Evolutionary conservation across 2,113 vertebrate species (phyloP).

Genomic region (Rhynchomys soricoides): DNA sequence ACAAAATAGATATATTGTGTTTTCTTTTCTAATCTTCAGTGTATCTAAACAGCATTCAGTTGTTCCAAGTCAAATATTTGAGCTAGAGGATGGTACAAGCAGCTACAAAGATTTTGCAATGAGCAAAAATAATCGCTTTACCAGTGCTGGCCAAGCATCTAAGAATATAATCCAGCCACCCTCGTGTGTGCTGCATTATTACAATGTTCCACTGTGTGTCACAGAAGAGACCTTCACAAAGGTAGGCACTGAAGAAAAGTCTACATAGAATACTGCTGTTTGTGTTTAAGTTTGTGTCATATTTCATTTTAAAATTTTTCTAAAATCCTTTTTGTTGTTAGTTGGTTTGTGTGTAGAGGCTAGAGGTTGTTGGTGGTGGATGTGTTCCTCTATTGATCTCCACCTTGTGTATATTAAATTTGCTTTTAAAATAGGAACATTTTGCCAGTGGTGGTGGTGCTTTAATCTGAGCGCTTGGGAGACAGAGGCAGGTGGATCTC

Average conservation of each 20-base stretch:
- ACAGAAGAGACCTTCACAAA: constrained; percentile 94
- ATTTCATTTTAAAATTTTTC: neutral
- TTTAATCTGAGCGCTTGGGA: neutral
- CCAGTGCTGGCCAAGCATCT: constrained; percentile 96
- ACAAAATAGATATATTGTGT: neutral
- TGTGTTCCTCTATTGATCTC: neutral
- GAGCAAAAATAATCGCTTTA: constrained; percentile 98
- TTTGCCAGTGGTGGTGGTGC: neutral
- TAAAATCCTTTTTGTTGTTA: neutral
- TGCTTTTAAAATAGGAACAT: neutral
- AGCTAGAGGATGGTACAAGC: constrained; percentile 95
- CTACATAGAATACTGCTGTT: neutral
- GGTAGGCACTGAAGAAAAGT: constrained; percentile 82
- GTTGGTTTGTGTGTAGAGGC: neutral
- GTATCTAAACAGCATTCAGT: constrained; percentile 97
- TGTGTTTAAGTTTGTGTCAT: neutral
- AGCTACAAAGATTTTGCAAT: constrained; percentile 99
- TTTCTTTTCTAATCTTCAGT: constrained; percentile 81
- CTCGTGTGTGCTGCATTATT: constrained; percentile 96
- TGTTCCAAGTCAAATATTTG: constrained; percentile 98
- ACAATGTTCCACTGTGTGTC: constrained; percentile 94
- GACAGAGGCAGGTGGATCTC: neutral
- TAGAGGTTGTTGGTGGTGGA: neutral
- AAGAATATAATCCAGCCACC: constrained; percentile 99
- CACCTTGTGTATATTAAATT: neutral